Base-by-base conservation (phyloP, 2,888 invertebrate species). In the Eupelmus urozonus region DNA sequence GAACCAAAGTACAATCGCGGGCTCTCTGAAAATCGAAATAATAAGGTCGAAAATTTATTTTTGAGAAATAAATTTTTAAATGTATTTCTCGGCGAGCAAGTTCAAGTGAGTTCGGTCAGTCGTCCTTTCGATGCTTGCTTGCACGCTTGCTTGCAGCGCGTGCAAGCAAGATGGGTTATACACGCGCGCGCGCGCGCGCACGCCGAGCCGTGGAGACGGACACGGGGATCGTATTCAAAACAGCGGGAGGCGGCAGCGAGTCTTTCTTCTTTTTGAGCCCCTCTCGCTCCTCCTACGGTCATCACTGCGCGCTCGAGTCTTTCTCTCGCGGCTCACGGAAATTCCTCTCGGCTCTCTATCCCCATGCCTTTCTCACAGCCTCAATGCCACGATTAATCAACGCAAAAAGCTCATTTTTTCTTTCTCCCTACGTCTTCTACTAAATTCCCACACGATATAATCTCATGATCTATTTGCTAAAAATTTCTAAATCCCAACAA, bases 211-310 rank as follows among this genome's bases (percentile, higher is more conserved):
- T n/a, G 4, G 16, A 27, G 25, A 71, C 73, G 82, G 81, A 74
- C 76, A 81, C 80, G 72, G n/a, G 82, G 82, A 84, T 86, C 85
- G 87, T 85, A 87, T 88, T 88, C 86, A 85, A 87, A 88, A 86
- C 88, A 88, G 88, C 88, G 85, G 87, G 88, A 86, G 88, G 83
- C 82, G 16, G 60, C 49, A n/a, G n/a, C n/a, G 13, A n/a, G n/a
- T 25, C 40, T 59, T 3, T 85, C 82, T 62, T 72, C 53, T 71
- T 72, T 79, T 80, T n/a, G n/a, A n/a, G n/a, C n/a, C n/a, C n/a
- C n/a, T 80, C 27, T 65, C 29, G 23, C 29, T 53, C 20, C 42
- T 25, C 49, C 18, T n/a, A 18, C 7, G 27, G 16, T 40, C 42
- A 42, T 25, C 63, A 18, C 16, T 67, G 42, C n/a, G 67, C n/a